Evolutionary conservation across 2,888 invertebrate genomes (phyloP), one percentile per base, ranked within the genome.

Genomic region (Argynnis bischoffii): DNA sequence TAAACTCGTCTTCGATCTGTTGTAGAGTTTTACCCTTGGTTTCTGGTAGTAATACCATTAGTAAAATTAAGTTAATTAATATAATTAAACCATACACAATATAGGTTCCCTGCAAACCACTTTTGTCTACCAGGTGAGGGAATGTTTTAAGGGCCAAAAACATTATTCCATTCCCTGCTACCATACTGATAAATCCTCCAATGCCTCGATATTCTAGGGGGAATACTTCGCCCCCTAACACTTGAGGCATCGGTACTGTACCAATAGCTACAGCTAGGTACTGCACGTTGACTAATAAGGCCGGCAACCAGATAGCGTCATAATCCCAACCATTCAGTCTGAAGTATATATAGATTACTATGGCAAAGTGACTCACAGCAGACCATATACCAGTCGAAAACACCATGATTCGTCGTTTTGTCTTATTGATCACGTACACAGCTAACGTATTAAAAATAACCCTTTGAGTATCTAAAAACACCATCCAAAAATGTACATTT

Each of bases 211-310:
- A 93, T 59, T 92, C 90, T 31, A 94, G 85, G 1, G 95, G 93
- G 72, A 95, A 95, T 0, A 96, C 89, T 79, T 96, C 96, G 0
- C 95, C 95, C 48, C 94, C 94, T 84, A 96, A 93, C 6, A 95
- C 94, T 88, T 95, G 95, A 0, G 96, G 95, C 67, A 96, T 75
- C 0, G 95, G 95, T 11, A 94, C 85, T 78, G 94, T 87, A 0
- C 95, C 95, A 1, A 94, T 83, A 3, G 93, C 91, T 1, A 94
- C 89, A 13, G 94, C 92, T 15, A 93, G 87, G 56, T 93, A 93
- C 72, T 95, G 94, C 1, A 89, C 72, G 76, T 95, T 83, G 55
- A 94, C 79, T 76, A 93, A 78, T 71, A 93, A 70, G 69, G 93
- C 83, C 0, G 93, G 89, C 5, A 93, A 76, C 90, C 92, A 93